A percentile compares a stretch with the other conserved stretches of the same genome.
Conservation (phyloP, 2,797 vertebrate genomes). For the Limosa lapponica region DNA sequence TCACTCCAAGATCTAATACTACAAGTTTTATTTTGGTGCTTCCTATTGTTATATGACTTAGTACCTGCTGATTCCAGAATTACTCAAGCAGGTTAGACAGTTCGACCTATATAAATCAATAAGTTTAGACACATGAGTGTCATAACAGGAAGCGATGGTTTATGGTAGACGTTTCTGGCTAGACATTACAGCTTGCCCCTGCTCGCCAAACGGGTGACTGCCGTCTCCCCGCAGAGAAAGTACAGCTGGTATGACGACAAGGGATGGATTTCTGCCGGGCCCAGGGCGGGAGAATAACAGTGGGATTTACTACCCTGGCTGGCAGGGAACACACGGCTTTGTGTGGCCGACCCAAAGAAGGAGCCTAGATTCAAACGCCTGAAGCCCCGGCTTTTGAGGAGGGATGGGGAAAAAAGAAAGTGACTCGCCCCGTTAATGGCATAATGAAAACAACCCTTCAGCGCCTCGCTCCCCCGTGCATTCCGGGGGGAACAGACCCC, state of each 20-base stretch:
- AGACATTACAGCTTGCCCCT: conserved; percentile 39
- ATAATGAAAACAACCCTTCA: conserved; percentile 41
- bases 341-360: neutral
- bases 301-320: neutral
- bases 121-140: conserved; percentile 42
- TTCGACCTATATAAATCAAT: conserved; percentile 43
- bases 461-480: neutral
- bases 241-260: conserved; percentile 3
- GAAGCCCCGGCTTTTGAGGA: neutral
- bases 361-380: neutral
- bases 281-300: neutral
- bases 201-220: neutral
- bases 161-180: conserved; percentile 50
- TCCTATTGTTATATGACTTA: neutral
- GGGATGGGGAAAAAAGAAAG: neutral
- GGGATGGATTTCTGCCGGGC: conserved; percentile 21
- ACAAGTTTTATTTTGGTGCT: neutral
- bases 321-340: neutral
- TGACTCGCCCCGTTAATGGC: conserved; percentile 1
- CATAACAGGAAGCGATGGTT: conserved; percentile 58
- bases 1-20: neutral
- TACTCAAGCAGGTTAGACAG: conserved; percentile 13
- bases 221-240: conserved; percentile 19
- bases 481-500: neutral
- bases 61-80: conserved; percentile 30